Conservation (phyloP, 2,113 vertebrate genomes). For the Lycaon pictus region DNA sequence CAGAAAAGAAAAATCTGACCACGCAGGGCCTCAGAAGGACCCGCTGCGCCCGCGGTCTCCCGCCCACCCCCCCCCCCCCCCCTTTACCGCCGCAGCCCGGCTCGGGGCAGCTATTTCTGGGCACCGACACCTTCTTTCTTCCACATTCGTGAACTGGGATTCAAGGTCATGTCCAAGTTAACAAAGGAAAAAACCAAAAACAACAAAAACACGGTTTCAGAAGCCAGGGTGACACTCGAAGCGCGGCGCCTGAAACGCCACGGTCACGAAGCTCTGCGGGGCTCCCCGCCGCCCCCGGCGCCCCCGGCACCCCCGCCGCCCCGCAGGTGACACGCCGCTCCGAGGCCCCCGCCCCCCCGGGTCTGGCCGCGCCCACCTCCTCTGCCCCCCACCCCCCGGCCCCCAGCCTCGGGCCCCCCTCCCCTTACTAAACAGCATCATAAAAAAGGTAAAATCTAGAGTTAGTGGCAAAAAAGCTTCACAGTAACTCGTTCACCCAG, state of each 20-base stretch:
- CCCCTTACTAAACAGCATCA: slow-evolving; percentile 79
- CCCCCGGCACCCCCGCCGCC: too few relatives aligned
- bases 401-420: slow-evolving; percentile 14
- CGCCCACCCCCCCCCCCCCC: too few relatives aligned
- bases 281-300: too few relatives aligned
- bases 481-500: slow-evolving; percentile 88
- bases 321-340: too few relatives aligned
- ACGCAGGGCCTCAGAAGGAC: slow-evolving; percentile 83
- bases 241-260: slow-evolving; percentile 70
- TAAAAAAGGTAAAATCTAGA: slow-evolving; percentile 87
- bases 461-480: slow-evolving; percentile 92
- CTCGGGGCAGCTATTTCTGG: too few relatives aligned
- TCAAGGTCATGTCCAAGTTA: slow-evolving; percentile 84
- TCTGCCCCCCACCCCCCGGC: slow-evolving; percentile 43
- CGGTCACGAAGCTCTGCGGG: too few relatives aligned
- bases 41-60: slow-evolving; percentile 58
- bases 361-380: background rate
- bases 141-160: slow-evolving; percentile 83
- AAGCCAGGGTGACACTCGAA: slow-evolving; percentile 85
- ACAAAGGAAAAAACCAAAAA: slow-evolving; percentile 74
- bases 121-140: slow-evolving; percentile 73
- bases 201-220: slow-evolving; percentile 75
- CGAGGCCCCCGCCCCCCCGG: too few relatives aligned
- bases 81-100: too few relatives aligned
- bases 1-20: slow-evolving; percentile 32